A percentile compares a stretch with the other conserved stretches of the same genome.
These are phyloP conservation scores for Crotophaga sulcirostris DNA, from an alignment of 2,113 vertebrate genomes.

Conservation along the genomic window DNA sequence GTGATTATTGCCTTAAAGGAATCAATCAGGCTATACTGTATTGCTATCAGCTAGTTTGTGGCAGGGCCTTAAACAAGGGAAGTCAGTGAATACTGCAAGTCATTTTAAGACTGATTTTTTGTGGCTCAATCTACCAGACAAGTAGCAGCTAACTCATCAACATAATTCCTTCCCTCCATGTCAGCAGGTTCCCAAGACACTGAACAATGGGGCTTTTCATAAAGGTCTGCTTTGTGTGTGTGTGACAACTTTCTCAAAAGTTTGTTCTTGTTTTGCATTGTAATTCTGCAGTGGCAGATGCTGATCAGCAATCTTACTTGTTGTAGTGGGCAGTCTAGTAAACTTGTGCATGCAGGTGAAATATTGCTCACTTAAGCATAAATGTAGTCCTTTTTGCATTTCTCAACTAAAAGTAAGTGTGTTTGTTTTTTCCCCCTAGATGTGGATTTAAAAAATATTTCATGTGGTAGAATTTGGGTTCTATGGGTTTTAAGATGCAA, in stretches of 20 bases:
- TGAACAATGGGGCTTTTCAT: constrained; percentile 55
- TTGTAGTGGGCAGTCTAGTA: not conserved
- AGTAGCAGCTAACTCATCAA: constrained; percentile 41
- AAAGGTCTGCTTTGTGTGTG: not conserved
- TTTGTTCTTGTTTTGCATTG: not conserved
- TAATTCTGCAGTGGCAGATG: not conserved
- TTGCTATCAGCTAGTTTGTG: not conserved
- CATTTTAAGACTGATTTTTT: not conserved
- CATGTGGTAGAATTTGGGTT: not conserved
- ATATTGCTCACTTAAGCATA: not conserved
- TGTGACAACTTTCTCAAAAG: not conserved
- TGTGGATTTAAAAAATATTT: not conserved
- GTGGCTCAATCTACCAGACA: not conserved
- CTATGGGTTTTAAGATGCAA: not conserved
- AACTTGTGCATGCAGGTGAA: not conserved
- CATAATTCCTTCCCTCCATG: constrained; percentile 42
- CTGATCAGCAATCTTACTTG: not conserved
- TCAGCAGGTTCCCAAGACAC: constrained; percentile 58
- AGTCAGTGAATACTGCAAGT: not conserved
- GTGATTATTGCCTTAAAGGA: not conserved
- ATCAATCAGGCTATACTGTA: rapidly evolving
- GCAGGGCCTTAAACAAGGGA: not conserved
- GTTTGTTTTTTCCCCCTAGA: rapidly evolving
- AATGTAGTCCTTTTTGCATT: not conserved
- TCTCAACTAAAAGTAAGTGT: not conserved